Evolutionary conservation across 37 sponge, comb jelly and placozoan genomes (phyloP), one percentile per base, ranked within the genome.

Genomic region (Dysidea cf. avara): DNA sequence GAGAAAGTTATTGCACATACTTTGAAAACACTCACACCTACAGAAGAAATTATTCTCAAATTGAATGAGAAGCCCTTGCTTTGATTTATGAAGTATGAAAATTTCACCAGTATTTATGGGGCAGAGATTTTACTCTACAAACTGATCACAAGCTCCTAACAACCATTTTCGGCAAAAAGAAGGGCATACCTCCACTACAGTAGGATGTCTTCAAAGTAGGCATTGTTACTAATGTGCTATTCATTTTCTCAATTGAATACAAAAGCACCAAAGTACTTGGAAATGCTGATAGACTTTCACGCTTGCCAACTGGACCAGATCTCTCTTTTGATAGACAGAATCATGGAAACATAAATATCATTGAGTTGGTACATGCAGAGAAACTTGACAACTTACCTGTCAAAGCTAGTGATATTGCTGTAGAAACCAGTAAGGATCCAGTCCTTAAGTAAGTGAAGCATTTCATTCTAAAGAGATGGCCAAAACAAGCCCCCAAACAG

Each of bases 381-480:
- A 64, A 53, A 47, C 28, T 62, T 7, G 66, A 67, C 0, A 2
- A 29, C 2, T 48, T 71, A 39, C 70, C 72, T n/a, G 56, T 61
- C 1, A 56, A 47, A 2, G 38, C 53, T 17, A 20, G 12, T 34
- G 56, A 66, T 20, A n/a, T 73, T 3, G 12, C 2, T 0, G 5
- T 2, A 31, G 69, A 35, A 12, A 76, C 82, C 26, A 6, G 32
- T 1, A 35, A 35, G 37, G 83, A 88, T 64, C 89, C 75, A 2
- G 49, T 82, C 21, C 68, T 83, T 24, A 72, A 62, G 21, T 36
- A 77, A 36, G 83, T 89, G 31, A 3, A 73, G 56, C 53, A 25
- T 6, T 89, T 40, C 18, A 64, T 57, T n/a, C 31, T 34, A 24
- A 59, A 60, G 24, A 66, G 79, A 17, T 88, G 89, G 89, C 80